Conservation (phyloP, 2,888 invertebrate genomes). For the Tigriopus californicus region DNA sequence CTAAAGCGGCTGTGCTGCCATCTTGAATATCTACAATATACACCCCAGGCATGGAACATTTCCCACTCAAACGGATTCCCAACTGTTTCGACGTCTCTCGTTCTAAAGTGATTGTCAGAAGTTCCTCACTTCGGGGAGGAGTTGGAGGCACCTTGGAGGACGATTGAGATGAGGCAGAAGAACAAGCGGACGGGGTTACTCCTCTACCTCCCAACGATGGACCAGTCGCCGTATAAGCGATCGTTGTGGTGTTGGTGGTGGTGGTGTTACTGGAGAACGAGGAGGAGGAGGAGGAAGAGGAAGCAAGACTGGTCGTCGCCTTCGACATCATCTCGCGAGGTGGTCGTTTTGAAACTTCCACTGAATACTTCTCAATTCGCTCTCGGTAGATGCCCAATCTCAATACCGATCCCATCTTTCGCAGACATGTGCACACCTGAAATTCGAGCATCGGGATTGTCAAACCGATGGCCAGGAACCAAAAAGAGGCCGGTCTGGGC, state of each 20-base stretch:
- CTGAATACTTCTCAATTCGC: slow-evolving; percentile 21
- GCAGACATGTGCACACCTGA: slow-evolving; percentile 24
- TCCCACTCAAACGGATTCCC: slow-evolving; percentile 25
- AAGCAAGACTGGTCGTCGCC: background rate
- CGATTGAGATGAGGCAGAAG: background rate
- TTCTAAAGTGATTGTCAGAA: slow-evolving; percentile 27
- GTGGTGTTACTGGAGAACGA: no score
- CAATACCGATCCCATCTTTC: slow-evolving; percentile 26
- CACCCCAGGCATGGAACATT: slow-evolving; percentile 22
- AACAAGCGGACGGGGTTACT: no score
- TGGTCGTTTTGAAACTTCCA: slow-evolving; percentile 10
- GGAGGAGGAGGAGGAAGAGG: no score
- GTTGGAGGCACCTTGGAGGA: background rate
- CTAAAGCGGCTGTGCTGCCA: slow-evolving; percentile 28
- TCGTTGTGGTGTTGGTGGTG: background rate
- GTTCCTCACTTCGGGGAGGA: slow-evolving; percentile 22
- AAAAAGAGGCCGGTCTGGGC: background rate
- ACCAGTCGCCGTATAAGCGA: background rate
- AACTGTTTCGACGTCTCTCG: slow-evolving; percentile 28
- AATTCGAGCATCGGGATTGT: background rate
- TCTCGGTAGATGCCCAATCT: slow-evolving; percentile 31
- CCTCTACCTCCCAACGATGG: background rate
- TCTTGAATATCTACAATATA: slow-evolving; percentile 25
- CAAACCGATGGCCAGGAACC: no score
- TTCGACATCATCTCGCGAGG: slow-evolving; percentile 17